Evolutionary conservation across 2,797 vertebrate species (phyloP), one percentile per base, ranked within the genome.

Genomic region (Etheostoma perlongum): DNA sequence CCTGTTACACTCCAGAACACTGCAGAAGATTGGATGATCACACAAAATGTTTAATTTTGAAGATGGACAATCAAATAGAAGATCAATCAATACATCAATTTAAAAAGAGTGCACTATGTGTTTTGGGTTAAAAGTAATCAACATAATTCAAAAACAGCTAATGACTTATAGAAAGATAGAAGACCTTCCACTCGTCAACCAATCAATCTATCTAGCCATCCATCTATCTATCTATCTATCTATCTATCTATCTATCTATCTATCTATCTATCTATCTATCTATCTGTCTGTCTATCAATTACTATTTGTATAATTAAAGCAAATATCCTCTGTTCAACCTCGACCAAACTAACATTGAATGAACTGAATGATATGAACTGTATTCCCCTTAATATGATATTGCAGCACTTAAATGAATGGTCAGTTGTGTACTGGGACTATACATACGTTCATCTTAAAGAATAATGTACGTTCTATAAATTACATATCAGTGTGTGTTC

Each of bases 301-400:
- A 44, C 19, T 16, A 18, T 55, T 19, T 5, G 19, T 14, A 33
- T 6, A 21, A 47, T 30, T 46, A 36, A 57, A 48, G 16, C 49
- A 44, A 76, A 58, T 21, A 42, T 47, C 33, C 52, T 40, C 73
- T 63, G 30, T 30, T 30, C 14, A 40, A 61, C 21, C 44, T 49
- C 12, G 10, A 2, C 44, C 44, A 7, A 5, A 53, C 5, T 25
- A 14, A 3, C 46, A 10, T 1, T 57, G 6, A 4, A 9, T 40
- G 5, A 52, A 48, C 9, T 59, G 1, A 52, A 47, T 42, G 27
- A 14, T 13, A 47, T 64, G 16, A n/a, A 13, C 33, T 74, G 15
- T 23, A 19, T 23, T 62, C 12, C 19, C 19, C 48, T 60, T 48
- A 54, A 47, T 25, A 6, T 55, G 12, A 14, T 23, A 53, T 18